Conservation (phyloP, 2,888 invertebrate genomes). For the Caenorhabditis zanzibari region DNA sequence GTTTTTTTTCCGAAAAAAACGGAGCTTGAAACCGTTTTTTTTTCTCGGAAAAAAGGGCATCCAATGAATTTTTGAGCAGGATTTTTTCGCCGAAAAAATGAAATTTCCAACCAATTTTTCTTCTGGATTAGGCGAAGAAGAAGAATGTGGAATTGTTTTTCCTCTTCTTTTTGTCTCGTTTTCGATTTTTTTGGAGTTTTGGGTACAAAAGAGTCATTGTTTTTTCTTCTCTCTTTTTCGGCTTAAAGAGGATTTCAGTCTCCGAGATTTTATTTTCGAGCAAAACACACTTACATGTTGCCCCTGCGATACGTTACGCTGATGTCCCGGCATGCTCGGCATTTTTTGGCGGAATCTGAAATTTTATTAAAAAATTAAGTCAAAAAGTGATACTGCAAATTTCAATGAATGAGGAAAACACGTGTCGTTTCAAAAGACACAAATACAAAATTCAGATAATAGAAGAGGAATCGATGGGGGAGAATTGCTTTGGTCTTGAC, state of each 20-base stretch:
- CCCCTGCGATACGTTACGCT: slow-evolving; percentile 78
- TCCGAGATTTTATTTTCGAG: background rate
- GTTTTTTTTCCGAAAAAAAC: too few relatives aligned
- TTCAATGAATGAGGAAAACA: slow-evolving; percentile 8
- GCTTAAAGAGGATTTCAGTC: background rate
- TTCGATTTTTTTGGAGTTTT: slow-evolving; percentile 12
- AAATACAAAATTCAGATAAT: slow-evolving; percentile 5
- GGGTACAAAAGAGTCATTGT: slow-evolving; percentile 18
- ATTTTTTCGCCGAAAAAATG: background rate
- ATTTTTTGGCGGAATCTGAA: slow-evolving; percentile 43
- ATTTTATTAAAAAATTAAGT: background rate
- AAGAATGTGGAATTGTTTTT: slow-evolving; percentile 11
- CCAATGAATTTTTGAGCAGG: background rate
- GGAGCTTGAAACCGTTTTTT: too few relatives aligned
- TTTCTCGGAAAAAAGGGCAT: too few relatives aligned
- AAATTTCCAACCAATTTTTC: too few relatives aligned
- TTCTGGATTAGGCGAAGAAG: slow-evolving; percentile 7
- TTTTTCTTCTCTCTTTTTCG: background rate
- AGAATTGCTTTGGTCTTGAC: slow-evolving; percentile 8
- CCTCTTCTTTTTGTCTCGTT: background rate
- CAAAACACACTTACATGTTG: slow-evolving; percentile 75
- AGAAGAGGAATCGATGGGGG: slow-evolving; percentile 48
- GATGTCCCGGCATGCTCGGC: slow-evolving; percentile 77
- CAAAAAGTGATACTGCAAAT: too few relatives aligned
- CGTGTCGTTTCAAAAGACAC: slow-evolving; percentile 19